Evolutionary conservation across 2,888 invertebrate genomes (phyloP), one percentile per base, ranked within the genome.

Genomic region (Lasioglossum malachurum): DNA sequence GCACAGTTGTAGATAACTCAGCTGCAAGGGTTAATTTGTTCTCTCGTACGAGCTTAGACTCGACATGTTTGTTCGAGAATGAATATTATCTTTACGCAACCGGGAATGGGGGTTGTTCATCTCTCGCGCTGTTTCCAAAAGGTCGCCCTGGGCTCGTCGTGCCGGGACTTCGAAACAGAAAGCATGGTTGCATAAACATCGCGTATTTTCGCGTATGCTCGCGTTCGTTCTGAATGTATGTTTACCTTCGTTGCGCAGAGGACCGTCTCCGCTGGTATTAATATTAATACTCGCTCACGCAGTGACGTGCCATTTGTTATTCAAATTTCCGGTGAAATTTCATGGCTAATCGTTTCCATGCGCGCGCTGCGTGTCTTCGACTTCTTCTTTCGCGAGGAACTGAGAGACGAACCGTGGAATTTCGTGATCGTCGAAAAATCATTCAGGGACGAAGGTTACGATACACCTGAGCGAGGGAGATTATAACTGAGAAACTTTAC

Each of bases 281-380:
- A 81, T 80, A 83, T 83, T 80, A 76, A 76, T 80, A 73, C 16
- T 64, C 53, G 5, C 75, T 38, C 7, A 16, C 27, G n/a, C 46
- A 16, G 23, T 35, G 23, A 72, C 38, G 60, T 27, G 31, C 35
- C 44, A 67, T 53, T 80, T 64, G 60, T 27, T 64, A 73, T 67
- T 81, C 53, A 46, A 81, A 67, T 81, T 53, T 75, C 44, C 1
- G 44, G 44, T 44, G 49, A 67, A 81, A 76, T 76, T 72, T 80
- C 14, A 19, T 19, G 16, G 12, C 16, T 38, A 14, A 16, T 72
- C 57, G 31, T 46, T 49, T 64, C 14, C n/a, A 41, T 23, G 71
- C 8, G 46, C 27, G 38, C 27, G 10, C 23, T 23, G n/a, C n/a
- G 53, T 53, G 23, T 53, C 3, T 23, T 53, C 23, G 23, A 10